Base-by-base conservation (phyloP, 1,140 invertebrate genomes). In the Brachionus sp. region DNA sequence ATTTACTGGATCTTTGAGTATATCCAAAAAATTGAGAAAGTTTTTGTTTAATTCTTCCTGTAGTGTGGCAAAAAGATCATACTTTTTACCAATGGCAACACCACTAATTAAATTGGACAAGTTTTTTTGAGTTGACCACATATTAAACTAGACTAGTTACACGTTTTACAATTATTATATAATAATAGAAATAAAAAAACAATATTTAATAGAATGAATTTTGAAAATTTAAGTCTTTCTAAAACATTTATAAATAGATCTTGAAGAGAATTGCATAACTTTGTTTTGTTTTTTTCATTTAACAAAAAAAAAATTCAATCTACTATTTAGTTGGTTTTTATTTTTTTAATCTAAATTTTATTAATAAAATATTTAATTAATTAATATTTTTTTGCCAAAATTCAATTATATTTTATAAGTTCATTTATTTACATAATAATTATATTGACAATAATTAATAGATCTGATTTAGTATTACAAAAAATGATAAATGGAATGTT, bases 41-140 rank as follows among this genome's bases (percentile, higher is more conserved):
- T 80, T 80, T 66, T 80, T 66, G 35, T 80, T 80, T 13, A 80
- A 66, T 66, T 80, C 77, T 1, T 57, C 77, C 25, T 80, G 50
- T 1, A 80, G 57, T 12, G 77, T 62, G n/a, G 50, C 9, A 44
- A 80, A 44, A 12, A 80, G n/a, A 64, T 80, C 77, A 66, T 62
- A 80, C 57, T 66, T 57, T 44, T 80, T 80, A 19, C 39, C 35
- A 19, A 80, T 44, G 1, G 62, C 12, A 13, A 80, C 50, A 39
- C 62, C 37, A 42, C 4, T 80, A 5, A 80, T 62, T 33, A 62
- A 3, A 44, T 44, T 80, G 0, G 50, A 57, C 3, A 80, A 25
- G 3, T 57, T 57, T 66, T 80, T 80, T 35, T 64, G 50, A 23
- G 39, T 12, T 42, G 77, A 80, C 50, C 50, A 80, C 77, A 80